Evolutionary conservation across 2,888 invertebrate species (phyloP), one percentile per base, ranked within the genome.

Genomic region (Zhuqinia jingwanae): DNA sequence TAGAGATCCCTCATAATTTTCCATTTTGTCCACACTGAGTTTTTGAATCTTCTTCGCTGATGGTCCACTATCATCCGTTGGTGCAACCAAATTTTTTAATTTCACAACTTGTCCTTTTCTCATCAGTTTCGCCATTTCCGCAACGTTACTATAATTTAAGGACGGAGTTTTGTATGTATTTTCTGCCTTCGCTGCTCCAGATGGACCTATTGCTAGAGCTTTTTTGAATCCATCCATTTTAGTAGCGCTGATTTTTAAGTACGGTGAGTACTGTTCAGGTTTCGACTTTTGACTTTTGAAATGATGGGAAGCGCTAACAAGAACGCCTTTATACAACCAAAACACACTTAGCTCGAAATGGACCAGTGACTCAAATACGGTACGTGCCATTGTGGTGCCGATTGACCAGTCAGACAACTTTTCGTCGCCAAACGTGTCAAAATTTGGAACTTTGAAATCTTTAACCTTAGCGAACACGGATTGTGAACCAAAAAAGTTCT

Each of bases 281-380:
- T 89, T 89, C 3, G 90, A 80, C 13, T 87, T 87, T 73, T 89
- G 89, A 20, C 88, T 84, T 84, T 89, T 86, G 30, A 91, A 91
- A 79, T 90, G 90, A 11, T 85, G 65, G 1, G 86, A 60, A 8
- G 91, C 89, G 27, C 90, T 89, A 10, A 65, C 60, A 22, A 75
- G 58, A 22, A 85, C 88, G 3, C 90, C 90, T 50, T 90, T 89
- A 80, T 90, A 89, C 0, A 91, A 68, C 30, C 87, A 82, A 60
- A 88, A 89, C 30, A 91, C 88, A 17, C 90, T 90, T 6, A 90
- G 65, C 50, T 91, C 91, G 2, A 91, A 76, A 83, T 91, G 90
- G 47, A 91, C 88, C 45, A 91, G 88, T 3, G 91, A 89, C 22
- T 88, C 70, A 73, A 90, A 90, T 10, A 83, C 53, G 8, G 84